Base-by-base conservation (phyloP, 2,113 vertebrate genomes). In the Orycteropus afer region DNA sequence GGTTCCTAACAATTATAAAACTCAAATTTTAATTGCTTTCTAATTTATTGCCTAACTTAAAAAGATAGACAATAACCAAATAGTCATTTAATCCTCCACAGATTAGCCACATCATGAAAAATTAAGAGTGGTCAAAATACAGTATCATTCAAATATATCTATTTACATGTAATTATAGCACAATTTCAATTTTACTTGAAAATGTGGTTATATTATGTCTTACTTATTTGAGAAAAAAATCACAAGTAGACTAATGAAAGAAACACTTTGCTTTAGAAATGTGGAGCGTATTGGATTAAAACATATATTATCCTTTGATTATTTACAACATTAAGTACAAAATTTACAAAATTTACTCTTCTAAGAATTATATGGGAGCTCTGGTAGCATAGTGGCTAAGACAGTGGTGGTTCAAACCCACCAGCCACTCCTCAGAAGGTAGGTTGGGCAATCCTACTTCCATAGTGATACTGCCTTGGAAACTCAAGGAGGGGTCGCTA, bases 341-440 rank as follows among this genome's bases (percentile, higher is more conserved):
- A 91, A 11, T 79, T 61, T 34, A 91, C 8, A 80, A 32, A 76
- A 88, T 51, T 47, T 51, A 29, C 83, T 92, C 23, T 94, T 88
- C 40, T 49, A 34, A 78, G 32, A 67, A n/a, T n/a, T n/a, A n/a
- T n/a, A n/a, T n/a, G n/a, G n/a, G n/a, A n/a, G n/a, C n/a, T n/a
- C n/a, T n/a, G n/a, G n/a, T n/a, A n/a, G n/a, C n/a, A n/a, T n/a
- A n/a, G n/a, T n/a, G n/a, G n/a, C n/a, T n/a, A n/a, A n/a, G n/a
- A n/a, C n/a, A n/a, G n/a, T n/a, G n/a, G n/a, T n/a, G n/a, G n/a
- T n/a, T n/a, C n/a, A n/a, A n/a, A n/a, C n/a, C n/a, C n/a, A n/a
- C n/a, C n/a, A n/a, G n/a, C n/a, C n/a, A n/a, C n/a, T n/a, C n/a
- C n/a, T n/a, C n/a, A n/a, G n/a, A n/a, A n/a, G n/a, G n/a, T n/a